Percentiles rank a stretch among this genome's conserved stretches.
Conservation (phyloP, 2,888 invertebrate genomes). For the Pseudococcus jackbeardsleyi region DNA sequence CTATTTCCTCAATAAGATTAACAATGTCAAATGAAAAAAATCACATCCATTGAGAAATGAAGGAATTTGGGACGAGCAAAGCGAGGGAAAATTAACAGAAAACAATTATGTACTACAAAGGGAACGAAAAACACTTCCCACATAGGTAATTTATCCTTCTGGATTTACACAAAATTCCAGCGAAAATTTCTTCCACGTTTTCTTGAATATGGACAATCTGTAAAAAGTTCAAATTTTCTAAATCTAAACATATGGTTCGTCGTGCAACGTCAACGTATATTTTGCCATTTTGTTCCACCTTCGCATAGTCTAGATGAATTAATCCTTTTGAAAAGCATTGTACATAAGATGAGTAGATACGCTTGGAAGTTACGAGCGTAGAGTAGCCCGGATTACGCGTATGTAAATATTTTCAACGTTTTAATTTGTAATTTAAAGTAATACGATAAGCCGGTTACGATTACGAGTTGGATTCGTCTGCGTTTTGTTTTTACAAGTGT, state of each 20-base stretch:
- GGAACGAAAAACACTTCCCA: too few species aligned
- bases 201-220: too few species aligned
- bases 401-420: not conserved
- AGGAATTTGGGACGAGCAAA: too few species aligned
- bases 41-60: too few species aligned
- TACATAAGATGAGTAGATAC: not conserved
- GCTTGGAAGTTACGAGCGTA: not conserved
- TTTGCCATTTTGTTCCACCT: not conserved
- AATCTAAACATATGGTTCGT: not conserved
- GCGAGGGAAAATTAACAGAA: too few species aligned
- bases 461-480: not conserved
- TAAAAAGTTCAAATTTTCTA: too few species aligned
- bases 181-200: too few species aligned
- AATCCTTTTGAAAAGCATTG: not conserved
- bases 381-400: not conserved
- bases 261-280: not conserved
- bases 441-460: slow-evolving; percentile 6
- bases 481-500: not conserved
- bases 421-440: slow-evolving; percentile 19
- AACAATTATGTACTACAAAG: too few species aligned
- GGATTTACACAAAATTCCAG: too few species aligned
- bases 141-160: too few species aligned
- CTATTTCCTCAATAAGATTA: too few species aligned
- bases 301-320: not conserved
- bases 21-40: too few species aligned